phyloP scores from a whole-genome alignment of 2,888 invertebrate genomes.

The Xestia xanthographa region DNA sequence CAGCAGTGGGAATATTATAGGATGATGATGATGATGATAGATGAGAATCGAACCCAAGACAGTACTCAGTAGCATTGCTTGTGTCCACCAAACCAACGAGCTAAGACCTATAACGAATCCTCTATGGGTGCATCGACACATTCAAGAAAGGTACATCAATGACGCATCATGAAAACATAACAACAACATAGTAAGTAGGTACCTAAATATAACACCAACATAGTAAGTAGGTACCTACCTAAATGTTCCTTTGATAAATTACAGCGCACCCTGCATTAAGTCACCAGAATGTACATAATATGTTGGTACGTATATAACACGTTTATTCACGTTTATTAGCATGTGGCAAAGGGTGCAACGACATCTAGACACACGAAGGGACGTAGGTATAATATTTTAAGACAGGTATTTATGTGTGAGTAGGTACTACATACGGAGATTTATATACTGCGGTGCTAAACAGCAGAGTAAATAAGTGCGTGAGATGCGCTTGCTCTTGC shows the following conservation, averaged over 20 bases:
- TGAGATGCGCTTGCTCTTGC: slow-evolving; percentile 67
- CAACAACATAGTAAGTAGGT: not conserved
- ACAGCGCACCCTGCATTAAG: slow-evolving; percentile 3
- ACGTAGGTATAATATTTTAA: not conserved
- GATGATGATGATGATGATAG: too few relatives aligned
- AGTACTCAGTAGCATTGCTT: not conserved
- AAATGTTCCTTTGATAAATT: slow-evolving; percentile 17
- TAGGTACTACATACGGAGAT: not conserved
- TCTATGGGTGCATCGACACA: slow-evolving; percentile 2
- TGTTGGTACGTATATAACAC: not conserved
- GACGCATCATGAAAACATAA: not conserved
- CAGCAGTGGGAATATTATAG: too few relatives aligned
- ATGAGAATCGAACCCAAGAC: not conserved
- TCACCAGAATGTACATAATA: not conserved
- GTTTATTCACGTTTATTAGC: slow-evolving; percentile 13
- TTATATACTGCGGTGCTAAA: slow-evolving; percentile 67
- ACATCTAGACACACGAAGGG: slow-evolving; percentile 17
- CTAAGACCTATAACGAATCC: not conserved
- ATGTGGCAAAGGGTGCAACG: not conserved
- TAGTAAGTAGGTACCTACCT: not conserved
- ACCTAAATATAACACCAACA: not conserved
- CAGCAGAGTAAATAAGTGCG: slow-evolving; percentile 69
- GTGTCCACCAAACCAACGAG: not conserved
- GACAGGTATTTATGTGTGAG: not conserved
- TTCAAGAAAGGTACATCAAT: not conserved